These are phyloP conservation scores for Lypha dubia DNA, from an alignment of 2,888 invertebrate species.

Conservation along the genomic window DNA sequence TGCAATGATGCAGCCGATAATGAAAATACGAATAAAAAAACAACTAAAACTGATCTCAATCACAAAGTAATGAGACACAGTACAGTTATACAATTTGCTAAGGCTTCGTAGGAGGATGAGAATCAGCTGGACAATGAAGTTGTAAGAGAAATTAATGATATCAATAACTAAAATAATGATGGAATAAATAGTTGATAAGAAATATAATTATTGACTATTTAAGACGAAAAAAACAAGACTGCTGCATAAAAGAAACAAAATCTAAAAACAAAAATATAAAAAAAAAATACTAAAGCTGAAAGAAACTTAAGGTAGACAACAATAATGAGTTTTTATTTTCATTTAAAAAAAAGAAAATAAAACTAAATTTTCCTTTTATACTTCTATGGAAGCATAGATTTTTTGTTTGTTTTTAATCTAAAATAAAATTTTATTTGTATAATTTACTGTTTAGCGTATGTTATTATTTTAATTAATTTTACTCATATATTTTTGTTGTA, in stretches of 20 bases:
- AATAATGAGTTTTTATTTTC: conserved; percentile 19
- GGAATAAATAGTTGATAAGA: conserved; percentile 54
- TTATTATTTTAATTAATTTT: conserved; percentile 34
- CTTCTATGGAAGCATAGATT: background rate
- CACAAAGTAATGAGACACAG: conserved; percentile 84
- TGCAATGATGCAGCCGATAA: conserved; percentile 38
- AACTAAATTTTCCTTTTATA: background rate
- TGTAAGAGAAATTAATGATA: conserved; percentile 21
- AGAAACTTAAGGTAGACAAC: conserved; percentile 50
- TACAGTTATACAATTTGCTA: conserved; percentile 94
- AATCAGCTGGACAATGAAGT: background rate
- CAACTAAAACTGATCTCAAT: conserved; percentile 71
- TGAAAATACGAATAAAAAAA: conserved; percentile 43
- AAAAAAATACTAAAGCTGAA: conserved; percentile 35
- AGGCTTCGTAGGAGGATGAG: conserved; percentile 85
- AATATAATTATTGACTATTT: conserved; percentile 34
- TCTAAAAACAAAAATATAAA: conserved; percentile 16
- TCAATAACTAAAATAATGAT: conserved; percentile 40
- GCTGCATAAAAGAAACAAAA: conserved; percentile 63
- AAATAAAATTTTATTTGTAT: conserved; percentile 18
- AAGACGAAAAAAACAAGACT: conserved; percentile 63
- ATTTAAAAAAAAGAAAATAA: conserved; percentile 3
- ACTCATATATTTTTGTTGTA: conserved; percentile 32
- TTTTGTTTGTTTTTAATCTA: conserved; percentile 7
- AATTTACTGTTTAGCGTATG: conserved; percentile 12